Conservation (phyloP, 1,140 invertebrate genomes). For the Drosophila willistoni region DNA sequence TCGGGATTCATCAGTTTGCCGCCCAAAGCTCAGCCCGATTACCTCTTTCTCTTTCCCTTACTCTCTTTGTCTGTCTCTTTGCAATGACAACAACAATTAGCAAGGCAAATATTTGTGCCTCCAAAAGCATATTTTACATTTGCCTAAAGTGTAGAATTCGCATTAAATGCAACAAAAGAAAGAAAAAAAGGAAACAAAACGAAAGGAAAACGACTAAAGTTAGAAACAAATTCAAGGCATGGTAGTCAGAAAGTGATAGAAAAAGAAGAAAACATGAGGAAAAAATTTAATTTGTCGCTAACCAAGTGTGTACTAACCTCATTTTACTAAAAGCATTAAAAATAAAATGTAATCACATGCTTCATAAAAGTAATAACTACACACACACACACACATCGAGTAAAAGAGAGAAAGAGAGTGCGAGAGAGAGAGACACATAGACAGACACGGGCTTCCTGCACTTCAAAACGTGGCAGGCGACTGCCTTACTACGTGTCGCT, state of each 20-base stretch:
- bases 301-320: conserved; percentile 81
- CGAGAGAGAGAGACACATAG: conserved; percentile 10
- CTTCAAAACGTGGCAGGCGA: conserved; percentile 58
- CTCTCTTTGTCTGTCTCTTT: conserved; percentile 25
- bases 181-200: background rate
- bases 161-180: background rate
- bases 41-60: conserved; percentile 16
- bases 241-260: background rate
- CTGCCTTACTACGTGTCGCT: conserved; percentile 70
- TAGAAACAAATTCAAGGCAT: conserved; percentile 39
- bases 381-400: conserved; percentile 43
- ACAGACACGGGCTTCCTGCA: conserved; percentile 62
- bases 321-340: conserved; percentile 82
- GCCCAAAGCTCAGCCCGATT: background rate
- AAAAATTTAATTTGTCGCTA: conserved; percentile 78
- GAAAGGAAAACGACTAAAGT: background rate
- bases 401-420: conserved; percentile 1
- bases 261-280: conserved; percentile 7
- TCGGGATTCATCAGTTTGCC: conserved; percentile 11
- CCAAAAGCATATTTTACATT: conserved; percentile 4
- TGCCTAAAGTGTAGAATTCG: conserved; percentile 21
- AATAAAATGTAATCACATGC: conserved; percentile 82
- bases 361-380: conserved; percentile 81
- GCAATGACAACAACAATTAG: conserved; percentile 52
- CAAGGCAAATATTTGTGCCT: conserved; percentile 39